Conservation (phyloP, 2,113 vertebrate genomes). For the Procavia capensis region DNA sequence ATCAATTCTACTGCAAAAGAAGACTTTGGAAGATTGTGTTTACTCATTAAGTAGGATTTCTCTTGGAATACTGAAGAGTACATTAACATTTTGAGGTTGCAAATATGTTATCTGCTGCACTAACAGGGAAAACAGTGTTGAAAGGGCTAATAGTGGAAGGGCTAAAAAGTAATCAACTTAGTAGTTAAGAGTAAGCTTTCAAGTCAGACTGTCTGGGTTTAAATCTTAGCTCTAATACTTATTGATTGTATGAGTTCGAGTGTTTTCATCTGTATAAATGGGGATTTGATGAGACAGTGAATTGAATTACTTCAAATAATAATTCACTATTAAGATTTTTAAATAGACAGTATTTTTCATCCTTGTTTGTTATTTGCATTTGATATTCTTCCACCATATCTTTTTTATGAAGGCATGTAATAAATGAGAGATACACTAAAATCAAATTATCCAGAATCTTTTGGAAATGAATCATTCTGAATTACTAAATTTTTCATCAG, state of each 20-base stretch:
- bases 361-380: slow-evolving; percentile 38
- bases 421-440: slow-evolving; percentile 41
- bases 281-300: background rate
- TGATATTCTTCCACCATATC: background rate
- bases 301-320: background rate
- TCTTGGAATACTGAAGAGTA: background rate
- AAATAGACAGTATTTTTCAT: slow-evolving; percentile 24
- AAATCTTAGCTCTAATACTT: slow-evolving; percentile 19
- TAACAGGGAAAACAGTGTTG: slow-evolving; percentile 11
- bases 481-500: background rate
- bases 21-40: slow-evolving; percentile 35
- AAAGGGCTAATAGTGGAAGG: background rate
- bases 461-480: slow-evolving; percentile 20
- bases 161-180: background rate
- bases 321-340: background rate
- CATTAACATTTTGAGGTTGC: background rate
- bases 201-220: background rate
- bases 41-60: background rate
- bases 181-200: background rate
- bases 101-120: background rate
- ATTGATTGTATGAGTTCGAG: background rate
- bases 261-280: slow-evolving; percentile 23
- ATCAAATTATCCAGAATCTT: background rate
- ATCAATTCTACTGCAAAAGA: background rate
- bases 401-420: slow-evolving; percentile 4